phyloP scores from a whole-genome alignment of 2,888 invertebrate species.

The Drosophila algonquin region DNA sequence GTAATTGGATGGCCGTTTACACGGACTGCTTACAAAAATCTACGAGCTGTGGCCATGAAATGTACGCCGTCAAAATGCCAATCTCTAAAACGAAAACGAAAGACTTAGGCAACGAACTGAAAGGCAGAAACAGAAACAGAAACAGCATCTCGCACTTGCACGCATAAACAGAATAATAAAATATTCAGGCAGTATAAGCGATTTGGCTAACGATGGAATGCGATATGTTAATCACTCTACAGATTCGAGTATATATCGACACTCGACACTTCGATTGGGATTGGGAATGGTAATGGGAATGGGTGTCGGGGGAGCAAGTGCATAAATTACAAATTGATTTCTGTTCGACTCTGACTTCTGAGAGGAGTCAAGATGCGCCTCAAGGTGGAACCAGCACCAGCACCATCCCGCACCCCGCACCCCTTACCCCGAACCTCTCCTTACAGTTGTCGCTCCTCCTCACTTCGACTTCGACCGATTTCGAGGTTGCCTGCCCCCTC shows the following conservation, averaged over 20 bases:
- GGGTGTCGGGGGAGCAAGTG: slow-evolving; percentile 21
- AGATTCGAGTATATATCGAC: not conserved
- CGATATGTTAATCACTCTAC: slow-evolving; percentile 25
- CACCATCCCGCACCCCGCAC: too few species aligned
- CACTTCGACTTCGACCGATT: slow-evolving; percentile 19
- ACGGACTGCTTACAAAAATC: slow-evolving; percentile 55
- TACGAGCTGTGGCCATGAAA: slow-evolving; percentile 73
- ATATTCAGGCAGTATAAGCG: slow-evolving; percentile 35
- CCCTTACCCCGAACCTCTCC: not conserved
- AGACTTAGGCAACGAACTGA: slow-evolving; percentile 55
- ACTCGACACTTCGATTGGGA: slow-evolving; percentile 10
- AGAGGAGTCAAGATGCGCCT: slow-evolving; percentile 74
- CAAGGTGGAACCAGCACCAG: slow-evolving; percentile 50
- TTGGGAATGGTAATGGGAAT: not conserved
- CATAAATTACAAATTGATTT: slow-evolving; percentile 48
- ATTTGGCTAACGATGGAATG: slow-evolving; percentile 42
- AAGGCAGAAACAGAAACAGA: not conserved
- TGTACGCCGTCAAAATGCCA: slow-evolving; percentile 33
- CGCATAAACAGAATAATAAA: slow-evolving; percentile 36
- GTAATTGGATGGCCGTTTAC: slow-evolving; percentile 57
- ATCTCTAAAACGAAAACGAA: slow-evolving; percentile 35
- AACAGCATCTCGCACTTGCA: slow-evolving; percentile 27
- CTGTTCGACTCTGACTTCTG: slow-evolving; percentile 42
- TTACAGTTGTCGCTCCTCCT: too few species aligned
- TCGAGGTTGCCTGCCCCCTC: slow-evolving; percentile 27